Evolutionary conservation across 2,888 invertebrate species (phyloP).

Genomic region (Lithosia quadra): DNA sequence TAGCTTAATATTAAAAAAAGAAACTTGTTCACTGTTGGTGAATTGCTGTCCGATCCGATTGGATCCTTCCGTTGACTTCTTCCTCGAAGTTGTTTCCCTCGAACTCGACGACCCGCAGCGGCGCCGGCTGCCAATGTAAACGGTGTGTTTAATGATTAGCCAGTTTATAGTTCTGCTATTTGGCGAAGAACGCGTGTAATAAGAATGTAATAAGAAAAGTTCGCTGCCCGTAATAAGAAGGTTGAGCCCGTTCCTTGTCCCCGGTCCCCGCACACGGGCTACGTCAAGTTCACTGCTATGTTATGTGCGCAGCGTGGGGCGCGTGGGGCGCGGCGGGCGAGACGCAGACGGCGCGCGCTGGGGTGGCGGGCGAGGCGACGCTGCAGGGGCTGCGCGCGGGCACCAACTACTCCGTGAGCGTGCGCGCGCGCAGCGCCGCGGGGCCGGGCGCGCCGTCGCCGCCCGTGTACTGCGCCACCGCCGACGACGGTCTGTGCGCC

Average conservation of each 20-base stretch:
- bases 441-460: slow-evolving; percentile 92
- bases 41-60: background rate
- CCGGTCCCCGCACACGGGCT: no score
- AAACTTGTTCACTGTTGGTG: no score
- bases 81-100: no score
- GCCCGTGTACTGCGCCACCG: slow-evolving; percentile 91
- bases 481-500: slow-evolving; percentile 90
- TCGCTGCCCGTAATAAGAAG: no score
- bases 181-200: no score
- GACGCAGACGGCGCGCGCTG: slow-evolving; percentile 47
- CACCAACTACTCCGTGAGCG: slow-evolving; percentile 94
- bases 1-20: background rate
- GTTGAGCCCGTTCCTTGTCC: no score
- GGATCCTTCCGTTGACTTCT: background rate
- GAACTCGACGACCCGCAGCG: background rate
- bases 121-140: no score
- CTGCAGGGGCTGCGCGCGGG: slow-evolving; percentile 91
- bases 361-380: slow-evolving; percentile 73
- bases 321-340: background rate
- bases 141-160: no score
- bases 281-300: no score
- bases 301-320: background rate
- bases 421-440: slow-evolving; percentile 91
- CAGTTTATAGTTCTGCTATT: no score
- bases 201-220: no score